Evolutionary conservation across 2,888 invertebrate species (phyloP).

Genomic region (Agriopis leucophaearia): DNA sequence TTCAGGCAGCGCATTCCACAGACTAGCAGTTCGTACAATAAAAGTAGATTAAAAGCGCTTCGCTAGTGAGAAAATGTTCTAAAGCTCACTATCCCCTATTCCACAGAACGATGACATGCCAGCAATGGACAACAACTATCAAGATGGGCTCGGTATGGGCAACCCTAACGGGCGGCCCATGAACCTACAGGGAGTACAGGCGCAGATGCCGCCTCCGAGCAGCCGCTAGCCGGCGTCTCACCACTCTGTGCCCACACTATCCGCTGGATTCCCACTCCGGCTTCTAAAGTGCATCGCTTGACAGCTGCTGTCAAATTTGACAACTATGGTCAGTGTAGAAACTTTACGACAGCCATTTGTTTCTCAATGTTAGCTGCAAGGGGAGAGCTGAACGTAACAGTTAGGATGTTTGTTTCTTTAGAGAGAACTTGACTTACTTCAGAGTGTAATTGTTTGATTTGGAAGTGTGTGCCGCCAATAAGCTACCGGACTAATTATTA

Average conservation of each 20-base stretch:
- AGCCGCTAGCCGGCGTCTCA: slow-evolving; percentile 65
- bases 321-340: slow-evolving; percentile 5
- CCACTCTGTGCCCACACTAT: slow-evolving; percentile 7
- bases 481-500: too few relatives aligned
- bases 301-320: slow-evolving; percentile 2
- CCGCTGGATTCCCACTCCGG: slow-evolving; percentile 27
- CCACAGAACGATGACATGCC: slow-evolving; percentile 91
- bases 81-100: not conserved
- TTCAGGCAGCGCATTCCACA: too few relatives aligned
- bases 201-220: slow-evolving; percentile 80
- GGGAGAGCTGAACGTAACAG: slow-evolving; percentile 7
- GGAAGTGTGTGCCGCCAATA: slow-evolving; percentile 1
- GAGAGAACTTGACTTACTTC: not conserved
- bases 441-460: not conserved
- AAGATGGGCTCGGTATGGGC: slow-evolving; percentile 83
- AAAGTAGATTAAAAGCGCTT: too few relatives aligned
- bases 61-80: too few relatives aligned
- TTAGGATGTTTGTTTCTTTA: slow-evolving; percentile 5
- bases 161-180: slow-evolving; percentile 83
- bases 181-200: slow-evolving; percentile 82
- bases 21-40: too few relatives aligned
- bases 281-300: not conserved
- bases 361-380: slow-evolving; percentile 11
- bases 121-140: slow-evolving; percentile 91
- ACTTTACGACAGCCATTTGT: slow-evolving; percentile 4